Evolutionary conservation across 2,797 vertebrate genomes (phyloP).

Genomic region (Alauda arvensis): DNA sequence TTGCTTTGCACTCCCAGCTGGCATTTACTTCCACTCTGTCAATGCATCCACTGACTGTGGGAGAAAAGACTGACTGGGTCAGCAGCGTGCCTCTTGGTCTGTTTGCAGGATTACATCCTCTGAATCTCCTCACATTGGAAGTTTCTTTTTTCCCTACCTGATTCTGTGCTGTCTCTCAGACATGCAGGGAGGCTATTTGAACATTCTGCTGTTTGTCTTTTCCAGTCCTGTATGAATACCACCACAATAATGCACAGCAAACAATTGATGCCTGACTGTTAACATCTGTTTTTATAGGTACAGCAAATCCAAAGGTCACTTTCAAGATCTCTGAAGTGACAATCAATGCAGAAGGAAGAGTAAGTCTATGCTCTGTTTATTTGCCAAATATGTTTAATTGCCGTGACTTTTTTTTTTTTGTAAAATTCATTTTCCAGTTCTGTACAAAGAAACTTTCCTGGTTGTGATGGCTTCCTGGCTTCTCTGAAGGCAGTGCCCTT

Average conservation of each 20-base stretch:
- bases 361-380: slow-evolving; percentile 54
- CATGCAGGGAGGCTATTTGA: background rate
- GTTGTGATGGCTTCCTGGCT: background rate
- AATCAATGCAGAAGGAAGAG: slow-evolving; percentile 73
- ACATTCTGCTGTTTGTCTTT: background rate
- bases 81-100: background rate
- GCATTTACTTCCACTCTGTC: background rate
- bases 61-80: background rate
- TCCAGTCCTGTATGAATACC: background rate
- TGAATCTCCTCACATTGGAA: background rate
- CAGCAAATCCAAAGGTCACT: slow-evolving; percentile 82
- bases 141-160: background rate
- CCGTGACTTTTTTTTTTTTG: background rate
- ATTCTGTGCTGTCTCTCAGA: background rate
- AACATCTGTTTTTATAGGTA: slow-evolving; percentile 68
- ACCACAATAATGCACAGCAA: background rate
- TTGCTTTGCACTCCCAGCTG: background rate
- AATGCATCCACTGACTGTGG: background rate
- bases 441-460: background rate
- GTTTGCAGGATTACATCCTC: background rate
- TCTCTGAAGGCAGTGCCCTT: background rate
- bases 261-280: slow-evolving; percentile 14
- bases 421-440: background rate
- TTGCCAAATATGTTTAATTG: background rate
- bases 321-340: slow-evolving; percentile 82